Conservation (phyloP, 2,888 invertebrate species). For the Drosophila nr. perissopoda region DNA sequence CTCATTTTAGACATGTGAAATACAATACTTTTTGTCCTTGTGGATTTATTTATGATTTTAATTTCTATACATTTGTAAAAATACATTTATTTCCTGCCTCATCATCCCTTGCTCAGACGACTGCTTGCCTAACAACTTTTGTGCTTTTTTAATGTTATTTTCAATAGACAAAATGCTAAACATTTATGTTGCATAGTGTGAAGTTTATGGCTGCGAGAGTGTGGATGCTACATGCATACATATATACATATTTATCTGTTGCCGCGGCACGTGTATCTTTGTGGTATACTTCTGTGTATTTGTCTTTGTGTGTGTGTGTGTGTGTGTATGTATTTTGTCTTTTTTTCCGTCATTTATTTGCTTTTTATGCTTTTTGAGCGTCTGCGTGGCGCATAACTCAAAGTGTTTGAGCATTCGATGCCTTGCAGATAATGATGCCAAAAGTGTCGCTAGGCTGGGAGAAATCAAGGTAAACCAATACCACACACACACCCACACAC, state of each 20-base stretch:
- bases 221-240: constrained; percentile 1
- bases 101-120: neutral
- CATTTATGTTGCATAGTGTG: constrained; percentile 18
- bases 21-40: neutral
- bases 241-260: constrained; percentile 5
- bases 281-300: constrained; percentile 15
- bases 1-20: neutral
- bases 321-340: constrained; percentile 30
- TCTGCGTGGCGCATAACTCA: constrained; percentile 75
- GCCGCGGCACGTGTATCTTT: constrained; percentile 31
- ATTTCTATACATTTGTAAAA: neutral
- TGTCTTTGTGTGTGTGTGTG: constrained; percentile 30
- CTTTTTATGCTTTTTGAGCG: constrained; percentile 71
- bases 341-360: constrained; percentile 69
- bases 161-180: constrained; percentile 13
- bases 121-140: neutral
- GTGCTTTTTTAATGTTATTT: constrained; percentile 1
- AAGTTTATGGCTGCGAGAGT: constrained; percentile 1
- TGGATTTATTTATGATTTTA: neutral
- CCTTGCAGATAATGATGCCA: constrained; percentile 77
- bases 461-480: constrained; percentile 67
- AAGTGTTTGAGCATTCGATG: constrained; percentile 74
- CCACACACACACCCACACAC: constrained; percentile 30
- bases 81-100: neutral
- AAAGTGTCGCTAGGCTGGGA: constrained; percentile 63